Evolutionary conservation across 2,888 invertebrate genomes (phyloP).

Genomic region (Eupithecia insigniata): DNA sequence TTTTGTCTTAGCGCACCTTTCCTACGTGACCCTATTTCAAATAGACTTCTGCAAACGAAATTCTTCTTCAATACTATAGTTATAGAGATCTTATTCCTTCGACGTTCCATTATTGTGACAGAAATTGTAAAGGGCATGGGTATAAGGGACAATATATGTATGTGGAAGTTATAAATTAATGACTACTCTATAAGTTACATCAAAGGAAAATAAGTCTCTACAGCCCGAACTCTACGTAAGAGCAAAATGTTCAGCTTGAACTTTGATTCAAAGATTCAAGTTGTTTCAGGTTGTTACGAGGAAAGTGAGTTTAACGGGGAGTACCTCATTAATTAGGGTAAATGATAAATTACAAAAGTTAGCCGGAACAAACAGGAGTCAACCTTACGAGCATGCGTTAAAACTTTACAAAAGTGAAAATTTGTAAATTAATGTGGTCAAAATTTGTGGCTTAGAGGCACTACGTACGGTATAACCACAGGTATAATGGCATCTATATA

Average conservation of each 20-base stretch:
- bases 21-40: not conserved
- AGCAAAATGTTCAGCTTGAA: slow-evolving; percentile 25
- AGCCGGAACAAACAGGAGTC: not conserved
- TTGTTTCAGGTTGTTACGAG: slow-evolving; percentile 17
- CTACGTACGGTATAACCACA: not conserved
- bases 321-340: slow-evolving; percentile 16
- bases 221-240: slow-evolving; percentile 16
- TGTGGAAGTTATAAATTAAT: slow-evolving; percentile 1
- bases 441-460: not conserved
- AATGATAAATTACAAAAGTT: slow-evolving; percentile 18
- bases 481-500: no score
- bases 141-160: slow-evolving; percentile 10
- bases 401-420: not conserved
- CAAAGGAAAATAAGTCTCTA: slow-evolving; percentile 15
- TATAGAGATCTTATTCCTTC: not conserved
- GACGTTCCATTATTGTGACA: not conserved
- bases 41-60: not conserved
- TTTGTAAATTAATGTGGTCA: not conserved
- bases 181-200: slow-evolving; percentile 1
- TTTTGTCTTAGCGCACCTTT: not conserved
- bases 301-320: slow-evolving; percentile 13
- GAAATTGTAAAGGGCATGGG: not conserved
- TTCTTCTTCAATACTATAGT: not conserved
- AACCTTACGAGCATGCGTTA: not conserved
- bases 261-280: slow-evolving; percentile 29